Conservation (phyloP, 2,888 invertebrate genomes). For the Hypercompe scribonia region DNA sequence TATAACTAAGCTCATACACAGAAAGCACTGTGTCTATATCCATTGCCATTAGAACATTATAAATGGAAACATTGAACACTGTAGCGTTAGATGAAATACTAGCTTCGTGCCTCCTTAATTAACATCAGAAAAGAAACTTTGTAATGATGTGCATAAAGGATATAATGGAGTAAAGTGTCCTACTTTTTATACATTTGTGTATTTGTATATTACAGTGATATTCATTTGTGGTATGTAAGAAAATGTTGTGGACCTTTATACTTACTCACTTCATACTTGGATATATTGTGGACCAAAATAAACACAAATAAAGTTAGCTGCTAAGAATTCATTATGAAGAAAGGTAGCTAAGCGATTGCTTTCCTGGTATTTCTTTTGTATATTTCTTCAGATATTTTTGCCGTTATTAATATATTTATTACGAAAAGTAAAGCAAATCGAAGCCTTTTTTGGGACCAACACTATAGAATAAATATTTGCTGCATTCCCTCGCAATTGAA, state of each 20-base stretch:
- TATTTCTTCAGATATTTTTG: not conserved
- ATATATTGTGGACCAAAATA: slow-evolving; percentile 27
- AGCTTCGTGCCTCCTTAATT: not conserved
- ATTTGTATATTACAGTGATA: not conserved
- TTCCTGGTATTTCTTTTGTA: not conserved
- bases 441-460: not conserved
- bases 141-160: not conserved
- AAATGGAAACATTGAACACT: slow-evolving; percentile 38
- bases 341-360: not conserved
- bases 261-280: too few relatives aligned
- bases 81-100: slow-evolving; percentile 36
- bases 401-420: not conserved
- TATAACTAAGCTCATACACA: slow-evolving; percentile 29
- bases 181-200: too few relatives aligned
- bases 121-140: slow-evolving; percentile 23
- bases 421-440: not conserved
- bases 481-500: not conserved
- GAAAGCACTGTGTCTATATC: slow-evolving; percentile 34
- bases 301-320: slow-evolving; percentile 14
- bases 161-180: not conserved
- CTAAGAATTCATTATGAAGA: not conserved
- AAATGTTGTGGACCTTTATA: slow-evolving; percentile 20
- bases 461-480: not conserved
- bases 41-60: slow-evolving; percentile 27
- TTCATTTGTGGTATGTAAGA: slow-evolving; percentile 26